phyloP scores from a whole-genome alignment of 2,888 invertebrate species.

The Papilio protenor region DNA sequence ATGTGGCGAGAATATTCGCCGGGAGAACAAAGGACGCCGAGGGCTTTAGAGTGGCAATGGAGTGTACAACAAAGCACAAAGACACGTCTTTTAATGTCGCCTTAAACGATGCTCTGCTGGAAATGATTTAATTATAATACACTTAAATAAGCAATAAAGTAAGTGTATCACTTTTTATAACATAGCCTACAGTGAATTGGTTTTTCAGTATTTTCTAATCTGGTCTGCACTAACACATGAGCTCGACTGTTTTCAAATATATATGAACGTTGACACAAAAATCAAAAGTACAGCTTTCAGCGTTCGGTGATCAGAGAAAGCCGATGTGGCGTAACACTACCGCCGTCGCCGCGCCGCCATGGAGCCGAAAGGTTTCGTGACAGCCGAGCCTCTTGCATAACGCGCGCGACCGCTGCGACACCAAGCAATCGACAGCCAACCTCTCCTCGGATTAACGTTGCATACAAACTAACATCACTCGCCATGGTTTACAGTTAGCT shows the following conservation, averaged over 20 bases:
- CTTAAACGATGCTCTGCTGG: conserved; percentile 1
- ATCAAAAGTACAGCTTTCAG: conserved; percentile 57
- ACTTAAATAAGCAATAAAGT: conserved; percentile 1
- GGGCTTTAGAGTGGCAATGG: conserved; percentile 32
- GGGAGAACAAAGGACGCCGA: conserved; percentile 42
- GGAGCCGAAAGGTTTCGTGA: conserved; percentile 76
- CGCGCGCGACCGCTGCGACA: conserved; percentile 56
- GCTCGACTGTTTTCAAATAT: conserved; percentile 8
- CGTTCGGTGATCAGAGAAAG: conserved; percentile 70
- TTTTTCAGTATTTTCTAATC: neutral
- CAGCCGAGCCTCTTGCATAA: conserved; percentile 73
- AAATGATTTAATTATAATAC: conserved; percentile 18
- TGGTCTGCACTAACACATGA: neutral
- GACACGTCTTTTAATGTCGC: conserved; percentile 21
- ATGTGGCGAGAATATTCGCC: conserved; percentile 35
- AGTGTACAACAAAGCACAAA: conserved; percentile 31
- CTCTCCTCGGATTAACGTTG: conserved; percentile 54
- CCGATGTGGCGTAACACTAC: conserved; percentile 68
- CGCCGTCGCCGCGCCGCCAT: conserved; percentile 56
- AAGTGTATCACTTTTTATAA: neutral
- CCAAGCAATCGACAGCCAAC: conserved; percentile 49
- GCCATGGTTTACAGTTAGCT: conserved; percentile 11
- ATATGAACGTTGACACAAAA: conserved; percentile 46
- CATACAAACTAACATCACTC: conserved; percentile 53
- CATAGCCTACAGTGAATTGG: neutral